A percentile compares a stretch with the other conserved stretches of the same genome.
Evolutionary conservation across 92 coral and sea anemone genomes (phyloP).

Genomic region (Heliopora coerulea): DNA sequence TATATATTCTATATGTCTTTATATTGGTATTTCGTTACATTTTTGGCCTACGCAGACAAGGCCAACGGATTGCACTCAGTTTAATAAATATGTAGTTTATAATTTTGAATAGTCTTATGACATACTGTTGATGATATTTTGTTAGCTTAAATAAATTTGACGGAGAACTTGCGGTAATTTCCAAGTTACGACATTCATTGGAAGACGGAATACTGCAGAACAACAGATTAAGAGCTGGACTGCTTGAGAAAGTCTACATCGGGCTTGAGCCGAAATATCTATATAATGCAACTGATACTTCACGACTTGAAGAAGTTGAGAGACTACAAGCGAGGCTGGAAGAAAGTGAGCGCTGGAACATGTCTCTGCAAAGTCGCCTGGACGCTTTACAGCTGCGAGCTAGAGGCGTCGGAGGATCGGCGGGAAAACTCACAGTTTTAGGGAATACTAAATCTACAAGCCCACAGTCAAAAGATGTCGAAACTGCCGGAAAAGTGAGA

Average conservation of each 20-base stretch:
- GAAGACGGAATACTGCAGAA: constrained; percentile 89
- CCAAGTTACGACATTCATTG: constrained; percentile 75
- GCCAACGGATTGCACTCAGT: too few relatives aligned
- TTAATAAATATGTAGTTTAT: too few relatives aligned
- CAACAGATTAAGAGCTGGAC: constrained; percentile 70
- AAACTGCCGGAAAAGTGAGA: background rate
- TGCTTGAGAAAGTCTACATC: constrained; percentile 58
- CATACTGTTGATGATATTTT: too few relatives aligned
- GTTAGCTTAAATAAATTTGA: too few relatives aligned
- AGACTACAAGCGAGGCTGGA: constrained; percentile 82
- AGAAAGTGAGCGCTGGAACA: constrained; percentile 98
- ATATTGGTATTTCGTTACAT: too few relatives aligned
- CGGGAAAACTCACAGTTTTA: constrained; percentile 11
- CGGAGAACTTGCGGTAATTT: constrained; percentile 66
- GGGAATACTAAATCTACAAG: background rate
- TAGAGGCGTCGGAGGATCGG: constrained; percentile 27
- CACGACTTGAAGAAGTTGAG: constrained; percentile 66
- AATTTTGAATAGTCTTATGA: too few relatives aligned
- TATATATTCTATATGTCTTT: too few relatives aligned
- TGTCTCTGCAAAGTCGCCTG: constrained; percentile 91
- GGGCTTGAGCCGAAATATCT: constrained; percentile 51
- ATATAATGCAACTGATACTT: constrained; percentile 70
- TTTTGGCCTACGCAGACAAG: too few relatives aligned
- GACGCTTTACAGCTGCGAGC: constrained; percentile 47
- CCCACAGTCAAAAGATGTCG: background rate